Conservation (phyloP, 2,888 invertebrate genomes). For the Octonoba sinensis region DNA sequence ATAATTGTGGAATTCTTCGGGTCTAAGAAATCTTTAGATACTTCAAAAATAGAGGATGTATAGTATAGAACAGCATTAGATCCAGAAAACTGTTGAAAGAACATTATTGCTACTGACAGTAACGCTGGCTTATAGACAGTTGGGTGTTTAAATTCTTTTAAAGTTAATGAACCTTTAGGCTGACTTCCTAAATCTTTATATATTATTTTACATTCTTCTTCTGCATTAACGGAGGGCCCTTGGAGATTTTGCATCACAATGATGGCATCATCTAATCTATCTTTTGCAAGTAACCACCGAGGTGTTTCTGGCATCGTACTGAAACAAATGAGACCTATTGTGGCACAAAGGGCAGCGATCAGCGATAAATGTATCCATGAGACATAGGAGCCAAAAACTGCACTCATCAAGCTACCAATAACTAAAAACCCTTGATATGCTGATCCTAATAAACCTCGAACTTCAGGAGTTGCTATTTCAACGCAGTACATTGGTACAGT, state of each 20-base stretch:
- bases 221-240: constrained; percentile 82
- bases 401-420: constrained; percentile 83
- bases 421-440: constrained; percentile 89
- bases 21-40: constrained; percentile 84
- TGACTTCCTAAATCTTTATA: constrained; percentile 70
- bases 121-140: constrained; percentile 83
- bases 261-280: constrained; percentile 78
- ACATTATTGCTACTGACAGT: constrained; percentile 89
- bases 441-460: constrained; percentile 89
- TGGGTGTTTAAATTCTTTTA: constrained; percentile 79
- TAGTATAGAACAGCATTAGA: constrained; percentile 97
- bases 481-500: constrained; percentile 92
- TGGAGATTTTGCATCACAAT: constrained; percentile 86
- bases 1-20: constrained; percentile 85
- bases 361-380: constrained; percentile 86
- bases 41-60: constrained; percentile 84
- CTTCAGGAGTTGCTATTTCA: constrained; percentile 91
- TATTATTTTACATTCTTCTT: constrained; percentile 77
- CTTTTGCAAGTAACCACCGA: constrained; percentile 71
- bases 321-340: constrained; percentile 85
- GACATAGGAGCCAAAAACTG: constrained; percentile 82
- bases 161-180: constrained; percentile 74
- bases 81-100: constrained; percentile 94
- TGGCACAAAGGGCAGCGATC: constrained; percentile 81
- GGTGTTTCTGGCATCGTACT: constrained; percentile 92